Base-by-base conservation (phyloP, 2,113 vertebrate species). In the Ophthalmotilapia sp. region DNA sequence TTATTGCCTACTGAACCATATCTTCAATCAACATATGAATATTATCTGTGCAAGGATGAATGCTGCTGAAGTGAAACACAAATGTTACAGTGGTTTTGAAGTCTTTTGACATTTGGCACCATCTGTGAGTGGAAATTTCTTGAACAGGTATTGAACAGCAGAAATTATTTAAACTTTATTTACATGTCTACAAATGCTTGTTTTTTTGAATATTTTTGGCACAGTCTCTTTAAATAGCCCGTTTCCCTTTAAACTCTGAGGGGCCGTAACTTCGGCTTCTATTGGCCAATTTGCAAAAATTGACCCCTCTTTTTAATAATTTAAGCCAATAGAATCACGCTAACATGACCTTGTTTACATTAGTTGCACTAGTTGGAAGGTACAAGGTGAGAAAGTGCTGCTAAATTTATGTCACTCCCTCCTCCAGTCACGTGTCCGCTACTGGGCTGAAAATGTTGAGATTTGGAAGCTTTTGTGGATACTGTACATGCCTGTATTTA, bases 321-420 rank as follows among this genome's bases (percentile, higher is more conserved):
- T 7, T 36, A 33, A 62, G 9, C 58, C 2, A 62, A 62, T 62
- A n/a, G 31, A n/a, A 36, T 36, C 58, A 11, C 1, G 0, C 0
- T 0, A 62, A 36, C 3, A 0, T 62, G 6, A 36, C 6, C 31
- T 62, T 0, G 6, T 36, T n/a, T 65, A 65, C 31, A 65, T 65
- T 7, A 65, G 17, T 65, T 65, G 0, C 31, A 65, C 17, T 12
- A 65, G 31, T 65, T 65, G 31, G 17, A 62, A 36, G 58, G 15
- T 62, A 33, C 9, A 1, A 62, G 0, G 17, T 6, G 58, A 62
- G 31, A 62, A 62, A 12, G 4, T 36, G 58, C 17, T 1, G 31
- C 17, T 62, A n/a, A 62, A 62, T 62, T 36, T 62, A 62, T 0
- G 31, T 1, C 1, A 36, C 58, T 3, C 60, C 0, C 60, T 65